Evolutionary conservation across 2,797 vertebrate genomes (phyloP), one percentile per base, ranked within the genome.

Genomic region (Emydoidea blandingii): DNA sequence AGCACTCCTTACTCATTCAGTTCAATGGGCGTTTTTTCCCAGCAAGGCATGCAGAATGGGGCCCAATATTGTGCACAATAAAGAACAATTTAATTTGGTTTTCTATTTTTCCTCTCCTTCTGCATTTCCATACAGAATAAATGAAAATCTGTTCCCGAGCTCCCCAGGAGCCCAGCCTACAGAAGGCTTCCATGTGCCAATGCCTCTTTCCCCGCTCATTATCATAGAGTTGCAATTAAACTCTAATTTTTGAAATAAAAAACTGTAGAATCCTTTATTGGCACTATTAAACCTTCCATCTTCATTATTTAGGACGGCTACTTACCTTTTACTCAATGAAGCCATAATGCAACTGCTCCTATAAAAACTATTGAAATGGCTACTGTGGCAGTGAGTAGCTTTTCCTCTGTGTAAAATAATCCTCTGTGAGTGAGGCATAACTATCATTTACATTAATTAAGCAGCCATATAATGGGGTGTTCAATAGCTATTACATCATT

Each of bases 381-480:
- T 96, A 96, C 97, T 97, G 93, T 89, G 97, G 97, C 31, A 95
- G 93, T 88, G 86, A 95, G 94, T 96, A 96, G 96, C 95, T 95
- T 94, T 95, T 97, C 97, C 97, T 96, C 57, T 0, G 95, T 98
- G 98, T 97, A 96, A 97, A 96, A 97, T 97, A 97, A 97, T 96
- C 94, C 87, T 96, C 62, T 5, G 85, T 90, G 95, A 97, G 94
- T 68, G 89, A 96, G 95, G 93, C 72, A 92, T 97, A 97, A 98
- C 96, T 96, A 96, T 97, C 97, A 98, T 96, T 98, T 98, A 98
- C 97, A 95, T 97, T 98, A 98, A 98, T 98, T 98, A 98, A 97
- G 97, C 96, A 97, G 97, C 96, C 76, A n/a, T 97, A 96, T 98
- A 98, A 98, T 97, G 96, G 97, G 95, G 92, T 95, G 90, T 97